These are phyloP conservation scores for Catocala fraxini DNA, from an alignment of 2,888 invertebrate species.

Conservation along the genomic window DNA sequence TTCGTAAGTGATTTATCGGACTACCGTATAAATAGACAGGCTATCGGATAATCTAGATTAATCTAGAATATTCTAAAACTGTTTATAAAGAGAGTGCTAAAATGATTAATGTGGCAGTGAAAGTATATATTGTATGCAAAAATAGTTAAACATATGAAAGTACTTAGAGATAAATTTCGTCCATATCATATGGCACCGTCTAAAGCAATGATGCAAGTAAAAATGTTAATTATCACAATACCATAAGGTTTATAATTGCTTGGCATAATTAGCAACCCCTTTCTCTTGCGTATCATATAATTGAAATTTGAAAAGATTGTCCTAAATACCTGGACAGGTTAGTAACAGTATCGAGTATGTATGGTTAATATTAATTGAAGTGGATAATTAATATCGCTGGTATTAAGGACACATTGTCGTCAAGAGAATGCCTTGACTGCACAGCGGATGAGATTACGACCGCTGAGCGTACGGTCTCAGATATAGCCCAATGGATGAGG, in stretches of 20 bases:
- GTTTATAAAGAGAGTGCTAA: conserved; percentile 58
- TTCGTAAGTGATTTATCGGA: conserved; percentile 64
- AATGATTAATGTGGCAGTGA: conserved; percentile 59
- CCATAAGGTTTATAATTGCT: conserved; percentile 35
- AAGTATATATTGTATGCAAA: conserved; percentile 64
- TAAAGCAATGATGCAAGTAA: neutral
- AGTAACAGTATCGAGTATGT: neutral
- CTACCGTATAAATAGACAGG: conserved; percentile 48
- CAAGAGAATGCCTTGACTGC: too few relatives aligned
- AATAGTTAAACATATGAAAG: conserved; percentile 40
- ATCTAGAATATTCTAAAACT: conserved; percentile 41
- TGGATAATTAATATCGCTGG: too few relatives aligned
- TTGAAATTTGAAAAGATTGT: conserved; percentile 50
- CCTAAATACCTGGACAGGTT: conserved; percentile 56
- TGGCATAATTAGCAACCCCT: conserved; percentile 41
- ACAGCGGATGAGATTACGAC: too few relatives aligned
- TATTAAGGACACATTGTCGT: too few relatives aligned
- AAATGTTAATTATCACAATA: conserved; percentile 5
- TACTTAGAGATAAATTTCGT: conserved; percentile 34
- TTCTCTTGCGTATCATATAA: conserved; percentile 39
- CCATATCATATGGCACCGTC: conserved; percentile 1
- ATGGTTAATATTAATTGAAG: too few relatives aligned
- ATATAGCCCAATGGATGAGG: too few relatives aligned
- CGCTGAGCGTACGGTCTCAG: too few relatives aligned
- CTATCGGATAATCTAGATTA: conserved; percentile 38